Evolutionary conservation across 2,888 invertebrate species (phyloP), one percentile per base, ranked within the genome.

Genomic region (Tachina lurida): DNA sequence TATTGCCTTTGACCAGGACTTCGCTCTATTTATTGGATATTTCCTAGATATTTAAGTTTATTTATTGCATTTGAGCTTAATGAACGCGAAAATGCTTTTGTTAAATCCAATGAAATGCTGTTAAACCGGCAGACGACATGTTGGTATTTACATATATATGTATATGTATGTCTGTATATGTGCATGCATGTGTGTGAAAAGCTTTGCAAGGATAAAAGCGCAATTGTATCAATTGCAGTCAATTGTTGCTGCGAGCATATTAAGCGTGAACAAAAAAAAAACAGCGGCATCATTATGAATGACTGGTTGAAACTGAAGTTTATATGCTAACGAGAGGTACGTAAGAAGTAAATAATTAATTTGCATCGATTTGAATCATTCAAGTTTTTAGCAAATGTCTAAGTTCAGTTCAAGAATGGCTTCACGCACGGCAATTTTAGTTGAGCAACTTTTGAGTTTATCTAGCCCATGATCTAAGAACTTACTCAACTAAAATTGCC

Each of bases 51-150:
- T 76, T 43, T 65, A 67, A 80, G 84, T 80, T 76, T 84, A 84
- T 84, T 84, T 73, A 76, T 84, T 60, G 76, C 80, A 84, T 77
- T 84, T 74, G 68, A 84, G 84, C 81, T 84, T 81, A 84, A 81
- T 84, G 81, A 84, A 81, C 63, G 77, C 56, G 73, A 81, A 81
- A 84, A 84, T 81, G 49, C 74, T 81, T 84, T 77, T 74, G 71
- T 77, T 81, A 84, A 81, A 70, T 76, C 81, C 63, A 68, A 10
- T 80, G 65, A 80, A 80, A 80, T 73, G 54, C 65, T 73, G 71
- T 73, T 73, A 58, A 73, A 73, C 41, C 70, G 65, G 54, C 79
- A 73, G 65, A 22, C 19, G 49, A 56, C 47, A 67, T 43, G 31
- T 31, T 7, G 31, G 31, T 7, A 31, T 31, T 7, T 7, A 31